A percentile compares a stretch with the other conserved stretches of the same genome.
Evolutionary conservation across 2,113 vertebrate genomes (phyloP).

Genomic region (Oryzias javanicus): DNA sequence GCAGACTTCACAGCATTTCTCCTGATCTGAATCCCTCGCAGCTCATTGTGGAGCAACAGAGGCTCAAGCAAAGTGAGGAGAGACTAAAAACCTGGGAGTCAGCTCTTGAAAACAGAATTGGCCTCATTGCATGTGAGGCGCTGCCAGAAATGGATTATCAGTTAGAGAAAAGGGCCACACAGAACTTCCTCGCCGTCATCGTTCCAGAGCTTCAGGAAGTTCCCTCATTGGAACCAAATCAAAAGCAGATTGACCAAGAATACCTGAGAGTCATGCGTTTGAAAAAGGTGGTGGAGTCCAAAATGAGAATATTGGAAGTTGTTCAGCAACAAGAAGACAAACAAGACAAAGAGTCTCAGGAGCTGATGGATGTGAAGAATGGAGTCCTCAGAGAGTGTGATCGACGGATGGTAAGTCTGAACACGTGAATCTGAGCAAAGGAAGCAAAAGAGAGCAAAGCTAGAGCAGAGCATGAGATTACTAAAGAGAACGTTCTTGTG

Average conservation of each 20-base stretch:
- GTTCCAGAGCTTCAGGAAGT: slow-evolving; percentile 71
- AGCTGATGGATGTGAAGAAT: slow-evolving; percentile 61
- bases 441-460: too few species aligned
- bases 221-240: slow-evolving; percentile 64
- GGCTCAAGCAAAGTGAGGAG: slow-evolving; percentile 69
- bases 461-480: too few species aligned
- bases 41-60: slow-evolving; percentile 71
- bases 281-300: slow-evolving; percentile 74
- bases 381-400: slow-evolving; percentile 72
- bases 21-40: slow-evolving; percentile 72
- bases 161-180: slow-evolving; percentile 64
- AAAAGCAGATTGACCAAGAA: slow-evolving; percentile 67
- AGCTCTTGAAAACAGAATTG: slow-evolving; percentile 68
- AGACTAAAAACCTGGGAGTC: slow-evolving; percentile 61
- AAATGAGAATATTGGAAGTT: slow-evolving; percentile 67
- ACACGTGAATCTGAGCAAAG: too few species aligned
- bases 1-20: slow-evolving; percentile 73
- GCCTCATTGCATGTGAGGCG: slow-evolving; percentile 62
- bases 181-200: slow-evolving; percentile 67
- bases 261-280: slow-evolving; percentile 72
- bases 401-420: slow-evolving; percentile 79
- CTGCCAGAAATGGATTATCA: slow-evolving; percentile 65
- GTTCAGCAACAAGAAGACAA: slow-evolving; percentile 49
- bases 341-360: slow-evolving; percentile 36
- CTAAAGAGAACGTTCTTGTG: too few species aligned